phyloP scores from a whole-genome alignment of 2,797 vertebrate genomes.

The Microcaecilia unicolor region DNA sequence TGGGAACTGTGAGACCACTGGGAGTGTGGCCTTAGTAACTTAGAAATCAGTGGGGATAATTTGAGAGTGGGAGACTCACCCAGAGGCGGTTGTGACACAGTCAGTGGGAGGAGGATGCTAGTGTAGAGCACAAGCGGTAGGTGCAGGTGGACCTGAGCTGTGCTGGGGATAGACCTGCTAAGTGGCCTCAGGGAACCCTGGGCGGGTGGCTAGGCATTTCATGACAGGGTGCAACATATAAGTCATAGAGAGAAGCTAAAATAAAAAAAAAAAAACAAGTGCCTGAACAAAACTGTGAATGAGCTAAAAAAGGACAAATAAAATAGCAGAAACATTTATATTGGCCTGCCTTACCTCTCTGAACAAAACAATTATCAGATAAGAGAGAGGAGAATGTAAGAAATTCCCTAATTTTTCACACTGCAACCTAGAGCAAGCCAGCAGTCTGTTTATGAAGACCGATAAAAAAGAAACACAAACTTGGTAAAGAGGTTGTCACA shows the following conservation, averaged over 20 bases:
- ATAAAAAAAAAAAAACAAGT: too few relatives aligned
- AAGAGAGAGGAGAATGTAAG: conserved; percentile 53
- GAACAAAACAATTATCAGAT: conserved; percentile 71
- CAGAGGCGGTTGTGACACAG: too few relatives aligned
- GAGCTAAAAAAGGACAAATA: conserved; percentile 53
- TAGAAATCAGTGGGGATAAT: too few relatives aligned
- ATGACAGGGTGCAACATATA: conserved; percentile 26
- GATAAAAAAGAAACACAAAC: conserved; percentile 66
- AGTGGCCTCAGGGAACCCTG: too few relatives aligned
- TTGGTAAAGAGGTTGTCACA: conserved; percentile 51
- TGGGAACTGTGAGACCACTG: too few relatives aligned
- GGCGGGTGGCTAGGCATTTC: too few relatives aligned
- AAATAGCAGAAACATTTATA: conserved; percentile 56
- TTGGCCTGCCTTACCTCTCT: conserved; percentile 47
- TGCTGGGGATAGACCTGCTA: too few relatives aligned
- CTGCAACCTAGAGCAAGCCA: conserved; percentile 49
- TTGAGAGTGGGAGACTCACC: too few relatives aligned
- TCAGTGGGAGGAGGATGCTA: too few relatives aligned
- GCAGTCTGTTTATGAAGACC: conserved; percentile 62
- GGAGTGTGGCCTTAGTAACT: too few relatives aligned
- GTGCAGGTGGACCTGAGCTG: too few relatives aligned
- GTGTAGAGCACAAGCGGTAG: too few relatives aligned
- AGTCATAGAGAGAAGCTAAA: conserved; percentile 35
- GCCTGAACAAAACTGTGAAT: conserved; percentile 49
- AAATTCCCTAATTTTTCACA: conserved; percentile 64